Evolutionary conservation across 2,113 vertebrate genomes (phyloP).

Genomic region (Cheilinus undulatus): DNA sequence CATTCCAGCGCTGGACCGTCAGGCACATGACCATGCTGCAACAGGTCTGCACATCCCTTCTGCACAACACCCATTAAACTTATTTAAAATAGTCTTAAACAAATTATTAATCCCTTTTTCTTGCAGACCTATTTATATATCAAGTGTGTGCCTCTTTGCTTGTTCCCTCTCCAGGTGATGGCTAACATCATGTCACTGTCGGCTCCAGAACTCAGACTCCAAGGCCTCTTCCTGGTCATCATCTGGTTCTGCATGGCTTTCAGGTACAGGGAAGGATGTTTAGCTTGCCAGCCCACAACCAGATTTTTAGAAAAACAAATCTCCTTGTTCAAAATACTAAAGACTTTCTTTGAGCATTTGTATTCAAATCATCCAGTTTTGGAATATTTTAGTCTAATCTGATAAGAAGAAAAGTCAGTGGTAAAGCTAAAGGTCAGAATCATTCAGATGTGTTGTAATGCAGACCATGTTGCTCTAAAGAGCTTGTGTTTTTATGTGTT

Average conservation of each 20-base stretch:
- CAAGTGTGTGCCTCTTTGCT: background rate
- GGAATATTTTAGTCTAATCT: background rate
- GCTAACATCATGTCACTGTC: conserved; percentile 91
- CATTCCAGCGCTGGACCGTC: conserved; percentile 96
- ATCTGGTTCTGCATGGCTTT: conserved; percentile 98
- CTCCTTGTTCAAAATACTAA: background rate
- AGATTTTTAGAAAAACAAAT: background rate
- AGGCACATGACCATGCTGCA: conserved; percentile 90
- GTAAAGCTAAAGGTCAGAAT: background rate
- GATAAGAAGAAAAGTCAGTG: background rate
- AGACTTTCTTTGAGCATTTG: background rate
- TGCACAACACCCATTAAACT: no score
- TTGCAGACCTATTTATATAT: background rate
- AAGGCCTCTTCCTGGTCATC: conserved; percentile 92
- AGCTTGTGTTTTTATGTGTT: background rate
- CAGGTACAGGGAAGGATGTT: conserved; percentile 82
- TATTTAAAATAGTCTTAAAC: no score
- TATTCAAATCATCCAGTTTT: background rate
- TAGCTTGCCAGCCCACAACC: rapidly evolving
- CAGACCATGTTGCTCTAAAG: background rate
- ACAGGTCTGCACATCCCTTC: conserved; percentile 83
- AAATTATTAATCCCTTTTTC: background rate
- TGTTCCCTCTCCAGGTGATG: conserved; percentile 86
- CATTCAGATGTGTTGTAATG: background rate
- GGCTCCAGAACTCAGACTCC: conserved; percentile 90